phyloP scores from a whole-genome alignment of 2,113 vertebrate species.

The Pteropus alecto region DNA sequence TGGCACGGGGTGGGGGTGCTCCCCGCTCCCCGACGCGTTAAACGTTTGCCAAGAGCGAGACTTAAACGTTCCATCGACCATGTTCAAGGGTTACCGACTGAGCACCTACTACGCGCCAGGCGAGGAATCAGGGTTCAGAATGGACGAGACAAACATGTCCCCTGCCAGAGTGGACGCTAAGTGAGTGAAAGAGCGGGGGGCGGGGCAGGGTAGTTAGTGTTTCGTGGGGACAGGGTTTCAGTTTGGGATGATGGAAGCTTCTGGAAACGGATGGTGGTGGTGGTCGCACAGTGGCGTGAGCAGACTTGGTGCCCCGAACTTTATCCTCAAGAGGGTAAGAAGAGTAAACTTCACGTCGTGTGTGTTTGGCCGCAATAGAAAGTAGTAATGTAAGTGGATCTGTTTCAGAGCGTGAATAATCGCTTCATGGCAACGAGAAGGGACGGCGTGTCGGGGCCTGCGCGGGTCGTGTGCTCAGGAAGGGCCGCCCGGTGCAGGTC shows the following conservation, averaged over 20 bases:
- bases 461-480: fast-evolving
- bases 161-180: not conserved
- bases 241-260: not conserved
- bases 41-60: not conserved
- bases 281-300: fast-evolving
- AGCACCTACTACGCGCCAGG: fast-evolving
- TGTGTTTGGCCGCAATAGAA: not conserved
- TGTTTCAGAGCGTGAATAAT: not conserved
- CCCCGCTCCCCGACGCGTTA: too few relatives aligned
- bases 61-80: fast-evolving
- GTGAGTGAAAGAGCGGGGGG: too few relatives aligned
- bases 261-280: too few relatives aligned
- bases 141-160: fast-evolving
- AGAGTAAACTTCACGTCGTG: too few relatives aligned
- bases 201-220: too few relatives aligned
- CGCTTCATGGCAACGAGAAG: not conserved
- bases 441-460: fast-evolving
- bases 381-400: not conserved
- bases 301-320: fast-evolving
- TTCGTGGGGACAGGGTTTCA: fast-evolving
- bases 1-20: fast-evolving
- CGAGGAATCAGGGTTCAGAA: not conserved
- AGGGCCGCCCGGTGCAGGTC: not conserved
- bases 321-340: fast-evolving
- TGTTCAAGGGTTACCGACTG: fast-evolving